These are phyloP conservation scores for Sturnira hondurensis DNA, from an alignment of 2,113 vertebrate genomes.

Conservation along the genomic window DNA sequence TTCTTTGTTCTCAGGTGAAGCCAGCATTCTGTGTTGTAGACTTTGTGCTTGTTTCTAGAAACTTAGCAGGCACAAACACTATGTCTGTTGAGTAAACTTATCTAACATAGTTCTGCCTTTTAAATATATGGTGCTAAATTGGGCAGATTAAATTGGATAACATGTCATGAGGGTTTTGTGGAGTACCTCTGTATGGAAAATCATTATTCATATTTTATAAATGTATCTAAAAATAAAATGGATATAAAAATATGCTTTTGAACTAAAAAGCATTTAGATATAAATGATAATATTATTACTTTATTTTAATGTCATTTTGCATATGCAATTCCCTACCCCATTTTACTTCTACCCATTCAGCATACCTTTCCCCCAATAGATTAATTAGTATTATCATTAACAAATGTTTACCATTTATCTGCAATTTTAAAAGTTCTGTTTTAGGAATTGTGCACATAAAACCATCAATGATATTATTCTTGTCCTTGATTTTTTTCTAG, in stretches of 20 bases:
- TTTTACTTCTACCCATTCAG: neutral
- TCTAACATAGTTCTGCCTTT: neutral
- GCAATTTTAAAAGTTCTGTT: neutral
- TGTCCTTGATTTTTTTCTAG: neutral
- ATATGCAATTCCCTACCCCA: neutral
- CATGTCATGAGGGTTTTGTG: neutral
- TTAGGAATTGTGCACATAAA: neutral
- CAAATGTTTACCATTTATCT: neutral
- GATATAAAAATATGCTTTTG: neutral
- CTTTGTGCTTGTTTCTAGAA: neutral
- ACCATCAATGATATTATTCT: neutral
- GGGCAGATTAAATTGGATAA: neutral
- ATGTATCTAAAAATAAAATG: neutral
- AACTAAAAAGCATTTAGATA: neutral
- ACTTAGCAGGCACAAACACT: neutral
- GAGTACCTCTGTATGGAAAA: neutral
- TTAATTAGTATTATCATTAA: neutral
- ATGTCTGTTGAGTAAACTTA: neutral
- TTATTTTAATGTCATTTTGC: neutral
- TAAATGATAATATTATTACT: neutral
- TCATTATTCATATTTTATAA: neutral
- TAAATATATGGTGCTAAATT: neutral
- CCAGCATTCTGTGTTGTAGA: neutral
- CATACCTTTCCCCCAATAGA: neutral
- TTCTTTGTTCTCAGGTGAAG: conserved; percentile 21